phyloP scores from a whole-genome alignment of 53 echinoderm and acorn worm species.

The Actinopyga echinites region DNA sequence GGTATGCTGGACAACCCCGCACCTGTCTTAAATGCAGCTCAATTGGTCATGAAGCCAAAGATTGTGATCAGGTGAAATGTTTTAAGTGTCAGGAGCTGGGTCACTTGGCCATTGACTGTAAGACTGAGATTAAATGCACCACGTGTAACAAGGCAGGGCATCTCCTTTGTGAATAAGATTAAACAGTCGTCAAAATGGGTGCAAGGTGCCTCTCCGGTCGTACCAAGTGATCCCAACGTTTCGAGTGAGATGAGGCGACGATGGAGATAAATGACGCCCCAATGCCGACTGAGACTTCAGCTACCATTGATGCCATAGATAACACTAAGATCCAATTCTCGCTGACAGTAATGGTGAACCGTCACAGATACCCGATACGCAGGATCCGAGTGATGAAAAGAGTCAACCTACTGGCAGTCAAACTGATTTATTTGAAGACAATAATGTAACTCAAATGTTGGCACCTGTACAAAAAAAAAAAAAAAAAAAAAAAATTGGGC shows the following conservation, averaged over 20 bases:
- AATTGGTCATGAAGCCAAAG: conserved; percentile 37
- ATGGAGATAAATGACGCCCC: neutral
- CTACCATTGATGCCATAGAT: too few relatives aligned
- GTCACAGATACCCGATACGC: too few relatives aligned
- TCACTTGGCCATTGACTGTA: neutral
- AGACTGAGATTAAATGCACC: neutral
- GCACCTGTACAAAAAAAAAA: too few relatives aligned
- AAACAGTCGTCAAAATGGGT: neutral
- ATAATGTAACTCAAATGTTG: too few relatives aligned
- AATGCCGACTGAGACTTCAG: too few relatives aligned
- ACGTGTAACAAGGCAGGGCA: conserved; percentile 35
- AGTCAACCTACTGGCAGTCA: too few relatives aligned
- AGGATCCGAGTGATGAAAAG: too few relatives aligned
- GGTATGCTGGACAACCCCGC: conserved; percentile 35
- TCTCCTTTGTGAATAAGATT: neutral
- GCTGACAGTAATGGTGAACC: too few relatives aligned
- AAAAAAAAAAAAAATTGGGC: too few relatives aligned
- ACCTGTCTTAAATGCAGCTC: conserved; percentile 45
- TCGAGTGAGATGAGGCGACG: neutral
- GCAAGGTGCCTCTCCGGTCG: neutral
- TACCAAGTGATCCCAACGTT: neutral
- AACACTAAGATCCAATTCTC: too few relatives aligned
- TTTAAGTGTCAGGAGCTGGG: conserved; percentile 42
- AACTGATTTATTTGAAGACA: too few relatives aligned
- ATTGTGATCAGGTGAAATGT: conserved; percentile 26